A percentile compares a stretch with the other conserved stretches of the same genome.
phyloP scores from a whole-genome alignment of 2,113 vertebrate species.

The Gobius niger region DNA sequence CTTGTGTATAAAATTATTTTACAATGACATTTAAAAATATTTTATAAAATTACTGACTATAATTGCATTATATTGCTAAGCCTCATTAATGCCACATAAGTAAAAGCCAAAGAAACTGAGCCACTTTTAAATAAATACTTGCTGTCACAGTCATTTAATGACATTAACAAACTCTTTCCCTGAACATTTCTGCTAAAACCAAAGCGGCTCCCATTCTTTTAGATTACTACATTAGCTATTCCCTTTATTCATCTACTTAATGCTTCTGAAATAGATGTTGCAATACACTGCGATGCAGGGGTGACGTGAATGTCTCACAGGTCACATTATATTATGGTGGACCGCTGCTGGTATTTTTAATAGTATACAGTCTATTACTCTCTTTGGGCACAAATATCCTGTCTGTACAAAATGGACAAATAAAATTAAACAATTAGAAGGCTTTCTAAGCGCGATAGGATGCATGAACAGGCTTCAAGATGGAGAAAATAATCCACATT shows the following conservation, averaged over 20 bases:
- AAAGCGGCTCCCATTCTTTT: slow-evolving; percentile 72
- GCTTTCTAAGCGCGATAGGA: slow-evolving; percentile 60
- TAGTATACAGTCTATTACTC: slow-evolving; percentile 53
- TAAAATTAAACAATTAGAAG: slow-evolving; percentile 39
- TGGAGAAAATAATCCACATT: slow-evolving; percentile 55
- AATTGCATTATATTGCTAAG: slow-evolving; percentile 37
- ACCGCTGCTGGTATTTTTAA: slow-evolving; percentile 63
- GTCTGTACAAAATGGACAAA: slow-evolving; percentile 49
- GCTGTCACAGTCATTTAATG: slow-evolving; percentile 70
- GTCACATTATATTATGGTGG: slow-evolving; percentile 51
- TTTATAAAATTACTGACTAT: slow-evolving; percentile 49
- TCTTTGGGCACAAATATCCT: slow-evolving; percentile 29
- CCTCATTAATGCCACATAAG: slow-evolving; percentile 50
- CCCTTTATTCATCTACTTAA: slow-evolving; percentile 22
- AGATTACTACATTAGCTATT: slow-evolving; percentile 60
- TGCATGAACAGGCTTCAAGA: slow-evolving; percentile 69
- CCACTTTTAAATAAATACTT: slow-evolving; percentile 64
- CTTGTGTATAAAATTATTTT: slow-evolving; percentile 66
- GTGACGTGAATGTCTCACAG: slow-evolving; percentile 45
- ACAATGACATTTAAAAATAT: slow-evolving; percentile 61
- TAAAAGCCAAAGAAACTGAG: slow-evolving; percentile 50
- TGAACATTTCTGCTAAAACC: slow-evolving; percentile 86
- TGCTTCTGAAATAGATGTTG: slow-evolving; percentile 36
- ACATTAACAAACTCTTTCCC: slow-evolving; percentile 86
- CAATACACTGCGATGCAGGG: slow-evolving; percentile 40